These are phyloP conservation scores for Pipistrellus kuhlii DNA, from an alignment of 2,797 vertebrate genomes.

Conservation along the genomic window DNA sequence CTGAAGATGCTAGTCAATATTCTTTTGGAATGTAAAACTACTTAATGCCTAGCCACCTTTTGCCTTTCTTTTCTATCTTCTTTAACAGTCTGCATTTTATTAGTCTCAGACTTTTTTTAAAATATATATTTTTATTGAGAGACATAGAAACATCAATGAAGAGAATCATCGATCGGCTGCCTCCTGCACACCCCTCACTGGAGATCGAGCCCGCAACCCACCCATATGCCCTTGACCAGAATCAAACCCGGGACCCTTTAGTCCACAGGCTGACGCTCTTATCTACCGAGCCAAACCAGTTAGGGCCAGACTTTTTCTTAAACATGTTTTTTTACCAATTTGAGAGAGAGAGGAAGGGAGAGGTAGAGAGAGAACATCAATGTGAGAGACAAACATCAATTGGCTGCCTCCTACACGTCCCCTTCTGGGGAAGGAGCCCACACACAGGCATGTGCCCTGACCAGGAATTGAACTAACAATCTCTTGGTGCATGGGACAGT, in stretches of 20 bases:
- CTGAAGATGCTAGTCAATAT: constrained; percentile 67
- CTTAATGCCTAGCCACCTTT: constrained; percentile 75
- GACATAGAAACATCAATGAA: neutral
- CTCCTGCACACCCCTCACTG: neutral
- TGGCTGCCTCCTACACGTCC: neutral
- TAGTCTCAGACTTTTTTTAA: neutral
- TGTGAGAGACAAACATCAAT: neutral
- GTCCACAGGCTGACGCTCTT: too few relatives aligned
- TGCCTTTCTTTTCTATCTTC: constrained; percentile 72
- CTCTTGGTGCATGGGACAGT: neutral
- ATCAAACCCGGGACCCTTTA: too few relatives aligned
- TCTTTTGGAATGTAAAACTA: constrained; percentile 78
- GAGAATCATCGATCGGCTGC: neutral
- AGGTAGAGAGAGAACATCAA: neutral
- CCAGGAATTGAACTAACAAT: neutral
- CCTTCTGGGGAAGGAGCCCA: neutral
- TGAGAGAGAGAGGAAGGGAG: neutral
- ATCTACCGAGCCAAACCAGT: too few relatives aligned
- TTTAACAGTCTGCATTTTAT: constrained; percentile 62
- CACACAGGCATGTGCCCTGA: neutral
- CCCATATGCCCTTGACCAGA: too few relatives aligned
- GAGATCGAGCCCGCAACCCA: neutral
- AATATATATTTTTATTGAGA: neutral
- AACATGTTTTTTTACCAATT: neutral
- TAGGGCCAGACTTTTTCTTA: neutral